Evolutionary conservation across 1,140 invertebrate genomes (phyloP).

Genomic region (Drosophila bocki): DNA sequence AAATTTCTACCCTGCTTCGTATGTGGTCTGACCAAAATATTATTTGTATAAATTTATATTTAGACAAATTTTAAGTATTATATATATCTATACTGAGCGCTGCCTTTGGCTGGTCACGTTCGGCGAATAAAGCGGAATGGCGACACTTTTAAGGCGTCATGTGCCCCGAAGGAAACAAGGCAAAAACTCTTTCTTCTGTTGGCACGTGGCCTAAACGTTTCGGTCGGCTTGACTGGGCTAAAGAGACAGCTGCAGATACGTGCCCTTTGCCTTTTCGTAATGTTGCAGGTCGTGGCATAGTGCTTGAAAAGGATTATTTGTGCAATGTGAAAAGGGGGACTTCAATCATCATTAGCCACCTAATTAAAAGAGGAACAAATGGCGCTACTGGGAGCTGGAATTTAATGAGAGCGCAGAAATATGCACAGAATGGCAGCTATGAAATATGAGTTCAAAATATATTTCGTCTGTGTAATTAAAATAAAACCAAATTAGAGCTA

Average conservation of each 20-base stretch:
- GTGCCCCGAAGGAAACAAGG: conserved; percentile 6
- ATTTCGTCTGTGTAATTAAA: conserved; percentile 2
- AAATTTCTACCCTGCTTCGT: conserved; percentile 24
- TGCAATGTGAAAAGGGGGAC: conserved; percentile 10
- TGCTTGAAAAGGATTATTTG: conserved; percentile 34
- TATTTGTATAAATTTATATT: conserved; percentile 27
- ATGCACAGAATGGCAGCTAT: background rate
- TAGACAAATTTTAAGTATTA: conserved; percentile 18
- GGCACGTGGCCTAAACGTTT: conserved; percentile 41
- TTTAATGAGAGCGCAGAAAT: conserved; percentile 8
- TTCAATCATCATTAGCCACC: conserved; percentile 45
- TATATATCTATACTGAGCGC: conserved; percentile 32
- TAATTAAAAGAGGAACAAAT: conserved; percentile 38
- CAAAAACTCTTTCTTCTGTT: conserved; percentile 33
- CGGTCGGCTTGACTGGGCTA: conserved; percentile 19
- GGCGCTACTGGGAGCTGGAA: conserved; percentile 16
- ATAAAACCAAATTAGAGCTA: background rate
- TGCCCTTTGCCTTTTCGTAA: conserved; percentile 18
- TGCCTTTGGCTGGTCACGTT: conserved; percentile 55
- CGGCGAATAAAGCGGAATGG: conserved; percentile 57
- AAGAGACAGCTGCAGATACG: conserved; percentile 30
- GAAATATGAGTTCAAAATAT: conserved; percentile 3
- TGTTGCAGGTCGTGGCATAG: background rate
- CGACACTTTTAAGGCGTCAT: conserved; percentile 70
- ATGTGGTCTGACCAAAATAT: conserved; percentile 24